Evolutionary conservation across 1,140 invertebrate species (phyloP).

Genomic region (Oreohelix idahoensis): DNA sequence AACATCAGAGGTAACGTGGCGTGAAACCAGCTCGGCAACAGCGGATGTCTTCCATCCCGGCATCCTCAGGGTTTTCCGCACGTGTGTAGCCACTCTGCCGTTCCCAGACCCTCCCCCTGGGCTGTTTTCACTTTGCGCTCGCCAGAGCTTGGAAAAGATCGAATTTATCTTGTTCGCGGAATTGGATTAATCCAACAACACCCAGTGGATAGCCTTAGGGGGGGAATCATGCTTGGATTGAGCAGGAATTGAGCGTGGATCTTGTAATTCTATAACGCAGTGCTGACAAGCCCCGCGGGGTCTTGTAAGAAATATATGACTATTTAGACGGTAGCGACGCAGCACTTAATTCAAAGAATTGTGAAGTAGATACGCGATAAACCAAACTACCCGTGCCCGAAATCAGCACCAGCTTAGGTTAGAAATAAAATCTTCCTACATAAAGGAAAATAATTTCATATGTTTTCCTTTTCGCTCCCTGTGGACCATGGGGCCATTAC

Average conservation of each 20-base stretch:
- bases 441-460: too few species aligned
- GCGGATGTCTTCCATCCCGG: neutral
- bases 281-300: neutral
- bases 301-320: neutral
- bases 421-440: too few species aligned
- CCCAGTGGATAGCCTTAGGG: neutral
- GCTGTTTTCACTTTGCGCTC: conserved; percentile 20
- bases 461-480: too few species aligned
- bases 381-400: too few species aligned
- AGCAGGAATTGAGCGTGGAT: neutral
- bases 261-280: neutral
- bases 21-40: conserved; percentile 2
- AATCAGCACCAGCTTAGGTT: too few species aligned
- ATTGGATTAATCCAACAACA: conserved; percentile 30
- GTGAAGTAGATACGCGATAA: too few species aligned
- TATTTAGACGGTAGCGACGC: neutral
- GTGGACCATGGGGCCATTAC: too few species aligned
- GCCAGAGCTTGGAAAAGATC: conserved; percentile 9
- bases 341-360: neutral
- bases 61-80: neutral
- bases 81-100: neutral
- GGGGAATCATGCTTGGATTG: neutral
- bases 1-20: conserved; percentile 20
- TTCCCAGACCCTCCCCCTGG: conserved; percentile 20
- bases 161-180: conserved; percentile 24